Percentiles rank a stretch among this genome's conserved stretches.
phyloP scores from a whole-genome alignment of 2,113 vertebrate species.

The Tragelaphus scriptus region DNA sequence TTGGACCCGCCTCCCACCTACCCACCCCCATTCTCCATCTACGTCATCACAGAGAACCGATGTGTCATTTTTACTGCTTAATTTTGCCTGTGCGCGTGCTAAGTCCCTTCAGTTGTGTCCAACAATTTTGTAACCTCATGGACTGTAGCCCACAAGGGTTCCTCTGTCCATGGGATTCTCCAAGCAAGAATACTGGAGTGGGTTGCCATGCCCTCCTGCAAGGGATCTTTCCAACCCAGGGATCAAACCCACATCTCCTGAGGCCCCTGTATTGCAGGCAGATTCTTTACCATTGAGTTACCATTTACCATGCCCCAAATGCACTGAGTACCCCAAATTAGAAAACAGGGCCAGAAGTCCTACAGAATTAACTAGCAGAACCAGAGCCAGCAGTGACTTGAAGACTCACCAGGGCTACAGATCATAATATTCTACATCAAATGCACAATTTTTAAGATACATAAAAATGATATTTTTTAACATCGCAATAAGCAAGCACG shows the following conservation, averaged over 20 bases:
- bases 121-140: not conserved
- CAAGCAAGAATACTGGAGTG: not conserved
- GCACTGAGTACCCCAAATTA: not conserved
- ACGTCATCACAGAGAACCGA: not conserved
- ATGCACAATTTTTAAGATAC: not conserved
- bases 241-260: not conserved
- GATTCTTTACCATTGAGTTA: not conserved
- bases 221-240: not conserved
- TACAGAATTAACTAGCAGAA: not conserved
- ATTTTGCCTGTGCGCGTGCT: not conserved
- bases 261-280: not conserved
- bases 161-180: not conserved
- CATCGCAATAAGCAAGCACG: not conserved
- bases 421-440: not conserved
- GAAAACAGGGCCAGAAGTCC: not conserved
- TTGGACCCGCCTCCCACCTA: not conserved
- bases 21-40: not conserved
- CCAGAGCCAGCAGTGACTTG: not conserved
- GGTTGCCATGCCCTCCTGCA: not conserved
- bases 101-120: not conserved
- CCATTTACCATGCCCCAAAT: not conserved
- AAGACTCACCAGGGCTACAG: not conserved
- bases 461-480: not conserved
- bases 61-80: not conserved
- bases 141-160: not conserved